Base-by-base conservation (phyloP, 2,888 invertebrate species). In the Ptilodon capucinus region DNA sequence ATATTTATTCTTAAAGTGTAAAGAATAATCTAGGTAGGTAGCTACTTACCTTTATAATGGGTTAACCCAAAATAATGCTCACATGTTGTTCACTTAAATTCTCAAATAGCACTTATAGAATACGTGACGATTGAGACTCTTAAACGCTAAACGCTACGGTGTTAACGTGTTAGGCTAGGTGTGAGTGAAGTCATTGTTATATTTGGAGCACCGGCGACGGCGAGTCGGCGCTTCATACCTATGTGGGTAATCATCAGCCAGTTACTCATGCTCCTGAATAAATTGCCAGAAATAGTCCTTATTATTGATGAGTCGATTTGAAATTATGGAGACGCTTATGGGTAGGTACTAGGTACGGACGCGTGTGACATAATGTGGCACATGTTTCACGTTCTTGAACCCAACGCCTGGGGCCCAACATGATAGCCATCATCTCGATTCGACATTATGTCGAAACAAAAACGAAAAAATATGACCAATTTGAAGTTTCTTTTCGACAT, bases 361-460 rank as follows among this genome's bases (percentile, higher is more conserved):
- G 38, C 9, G 21, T 32, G 17, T 21, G n/a, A n/a, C 16, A 34
- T 13, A 17, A 25, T 48, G 43, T 41, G 45, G 43, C 46, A 52
- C 53, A 58, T 62, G 57, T 61, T 57, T 56, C 43, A 57, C 54
- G 40, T 46, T 51, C 43, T 44, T 46, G 52, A 55, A 54, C 44
- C 55, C 61, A 49, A 62, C 58, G 49, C 46, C 48, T 61, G 59
- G 51, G n/a, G n/a, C n/a, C n/a, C n/a, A n/a, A n/a, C n/a, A n/a
- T n/a, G n/a, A n/a, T n/a, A n/a, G n/a, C n/a, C n/a, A n/a, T n/a
- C n/a, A n/a, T n/a, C n/a, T n/a, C n/a, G n/a, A n/a, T n/a, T n/a
- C n/a, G n/a, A n/a, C n/a, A n/a, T n/a, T n/a, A n/a, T n/a, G n/a
- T n/a, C n/a, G n/a, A n/a, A n/a, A n/a, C n/a, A n/a, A n/a, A n/a